Percentiles rank a stretch among this genome's conserved stretches.
Evolutionary conservation across 2,797 vertebrate species (phyloP).

Genomic region (Acropternis orthonyx): DNA sequence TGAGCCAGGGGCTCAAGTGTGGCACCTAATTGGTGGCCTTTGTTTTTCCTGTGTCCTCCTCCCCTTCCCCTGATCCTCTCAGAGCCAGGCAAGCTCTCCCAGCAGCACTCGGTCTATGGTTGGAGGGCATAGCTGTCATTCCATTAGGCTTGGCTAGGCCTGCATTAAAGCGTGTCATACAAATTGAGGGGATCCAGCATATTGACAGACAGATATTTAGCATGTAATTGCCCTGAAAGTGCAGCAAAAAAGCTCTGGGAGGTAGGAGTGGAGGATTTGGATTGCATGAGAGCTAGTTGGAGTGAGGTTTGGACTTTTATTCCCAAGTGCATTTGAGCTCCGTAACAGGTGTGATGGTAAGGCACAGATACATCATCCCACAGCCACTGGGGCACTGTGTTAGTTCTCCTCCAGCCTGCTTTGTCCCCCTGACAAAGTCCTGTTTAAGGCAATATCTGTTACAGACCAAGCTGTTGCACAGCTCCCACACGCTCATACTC

Average conservation of each 20-base stretch:
- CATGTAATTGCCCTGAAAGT: slow-evolving; percentile 75
- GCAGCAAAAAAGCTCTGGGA: slow-evolving; percentile 63
- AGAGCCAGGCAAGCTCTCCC: background rate
- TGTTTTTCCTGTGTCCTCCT: background rate
- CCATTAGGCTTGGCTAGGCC: slow-evolving; percentile 67
- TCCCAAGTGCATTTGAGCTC: slow-evolving; percentile 39
- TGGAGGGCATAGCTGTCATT: slow-evolving; percentile 80
- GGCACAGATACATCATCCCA: slow-evolving; percentile 32
- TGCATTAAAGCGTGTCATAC: slow-evolving; percentile 76
- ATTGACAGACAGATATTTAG: slow-evolving; percentile 76
- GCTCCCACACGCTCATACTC: fast-evolving
- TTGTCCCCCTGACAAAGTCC: background rate
- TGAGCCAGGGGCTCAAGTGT: background rate
- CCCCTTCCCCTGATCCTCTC: background rate
- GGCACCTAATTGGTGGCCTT: background rate
- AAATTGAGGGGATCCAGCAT: slow-evolving; percentile 80
- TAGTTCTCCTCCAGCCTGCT: background rate
- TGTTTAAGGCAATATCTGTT: background rate
- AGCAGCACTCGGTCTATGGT: slow-evolving; percentile 40
- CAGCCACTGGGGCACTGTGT: background rate
- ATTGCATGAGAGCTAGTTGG: slow-evolving; percentile 33
- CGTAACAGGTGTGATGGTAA: slow-evolving; percentile 61
- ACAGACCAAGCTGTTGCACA: background rate
- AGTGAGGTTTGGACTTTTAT: slow-evolving; percentile 26
- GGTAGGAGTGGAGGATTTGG: slow-evolving; percentile 50